Percentiles rank a stretch among this genome's conserved stretches.
phyloP scores from a whole-genome alignment of 2,888 invertebrate species.

The Idaea aversata region DNA sequence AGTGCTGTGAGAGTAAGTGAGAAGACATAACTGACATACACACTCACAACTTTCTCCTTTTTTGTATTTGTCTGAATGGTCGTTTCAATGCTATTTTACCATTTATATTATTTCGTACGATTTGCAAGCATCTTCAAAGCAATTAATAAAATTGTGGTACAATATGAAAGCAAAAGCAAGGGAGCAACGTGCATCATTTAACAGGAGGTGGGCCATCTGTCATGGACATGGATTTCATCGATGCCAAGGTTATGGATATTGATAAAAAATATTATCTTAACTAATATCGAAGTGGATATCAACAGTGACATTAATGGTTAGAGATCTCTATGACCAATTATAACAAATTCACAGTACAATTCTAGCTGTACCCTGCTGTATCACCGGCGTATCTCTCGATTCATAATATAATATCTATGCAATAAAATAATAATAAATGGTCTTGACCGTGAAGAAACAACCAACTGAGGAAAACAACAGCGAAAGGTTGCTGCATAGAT shows the following conservation, averaged over 20 bases:
- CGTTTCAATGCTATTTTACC: neutral
- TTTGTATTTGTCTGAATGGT: neutral
- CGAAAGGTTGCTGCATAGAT: too few species aligned
- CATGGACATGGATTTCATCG: constrained; percentile 13
- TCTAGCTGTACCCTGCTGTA: neutral
- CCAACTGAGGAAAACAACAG: too few species aligned
- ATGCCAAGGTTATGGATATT: constrained; percentile 14
- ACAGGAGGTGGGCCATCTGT: constrained; percentile 17
- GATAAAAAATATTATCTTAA: constrained; percentile 17
- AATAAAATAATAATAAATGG: too few species aligned
- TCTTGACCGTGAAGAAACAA: too few species aligned
- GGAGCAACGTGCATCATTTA: constrained; percentile 7
- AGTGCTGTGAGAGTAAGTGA: neutral
- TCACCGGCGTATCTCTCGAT: too few species aligned
- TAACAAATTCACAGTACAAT: neutral
- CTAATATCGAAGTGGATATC: constrained; percentile 12
- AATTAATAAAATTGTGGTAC: constrained; percentile 13
- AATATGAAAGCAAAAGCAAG: constrained; percentile 17
- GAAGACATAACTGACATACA: neutral
- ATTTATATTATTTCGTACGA: neutral
- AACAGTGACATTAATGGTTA: constrained; percentile 4
- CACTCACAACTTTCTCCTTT: neutral
- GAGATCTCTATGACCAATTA: neutral
- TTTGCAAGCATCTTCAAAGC: constrained; percentile 13
- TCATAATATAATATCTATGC: too few species aligned